Percentiles rank a stretch among this genome's conserved stretches.
Evolutionary conservation across 30 jellyfish, hydroid and myxozoan species (phyloP).

Genomic region (Chrysaora quinquecirrha): DNA sequence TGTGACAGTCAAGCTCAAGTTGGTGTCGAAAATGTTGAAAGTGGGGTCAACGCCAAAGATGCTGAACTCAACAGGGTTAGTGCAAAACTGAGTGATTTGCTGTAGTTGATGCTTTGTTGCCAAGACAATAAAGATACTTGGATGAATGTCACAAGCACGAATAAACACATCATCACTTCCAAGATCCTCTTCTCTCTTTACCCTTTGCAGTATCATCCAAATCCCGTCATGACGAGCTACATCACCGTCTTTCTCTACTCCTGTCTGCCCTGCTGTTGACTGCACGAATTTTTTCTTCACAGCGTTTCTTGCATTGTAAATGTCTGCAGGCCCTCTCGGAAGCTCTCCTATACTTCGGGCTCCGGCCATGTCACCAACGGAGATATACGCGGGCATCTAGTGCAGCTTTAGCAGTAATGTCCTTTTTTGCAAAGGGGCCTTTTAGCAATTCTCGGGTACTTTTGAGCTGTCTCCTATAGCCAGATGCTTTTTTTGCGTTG

Average conservation of each 20-base stretch:
- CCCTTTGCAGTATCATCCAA: too few relatives aligned
- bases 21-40: not conserved
- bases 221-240: too few relatives aligned
- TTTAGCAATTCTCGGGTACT: not conserved
- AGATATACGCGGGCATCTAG: slow-evolving; percentile 1
- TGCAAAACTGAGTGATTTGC: slow-evolving; percentile 12
- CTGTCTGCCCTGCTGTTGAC: not conserved
- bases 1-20: slow-evolving; percentile 5
- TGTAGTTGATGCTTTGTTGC: slow-evolving; percentile 3
- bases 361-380: slow-evolving; percentile 8
- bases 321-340: slow-evolving; percentile 7
- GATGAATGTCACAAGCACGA: too few relatives aligned
- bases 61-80: not conserved
- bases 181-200: slow-evolving; percentile 12
- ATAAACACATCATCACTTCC: slow-evolving; percentile 1
- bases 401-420: not conserved
- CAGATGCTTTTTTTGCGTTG: not conserved
- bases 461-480: not conserved
- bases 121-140: too few relatives aligned
- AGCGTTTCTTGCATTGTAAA: slow-evolving; percentile 15
- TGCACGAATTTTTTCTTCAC: slow-evolving; percentile 8
- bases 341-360: slow-evolving; percentile 11
- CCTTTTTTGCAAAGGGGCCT: slow-evolving; percentile 1
- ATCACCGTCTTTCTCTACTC: not conserved
- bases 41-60: slow-evolving; percentile 12